A percentile compares a stretch with the other conserved stretches of the same genome.
Conservation (phyloP, 2,797 vertebrate species). For the Eulemur mongoz region DNA sequence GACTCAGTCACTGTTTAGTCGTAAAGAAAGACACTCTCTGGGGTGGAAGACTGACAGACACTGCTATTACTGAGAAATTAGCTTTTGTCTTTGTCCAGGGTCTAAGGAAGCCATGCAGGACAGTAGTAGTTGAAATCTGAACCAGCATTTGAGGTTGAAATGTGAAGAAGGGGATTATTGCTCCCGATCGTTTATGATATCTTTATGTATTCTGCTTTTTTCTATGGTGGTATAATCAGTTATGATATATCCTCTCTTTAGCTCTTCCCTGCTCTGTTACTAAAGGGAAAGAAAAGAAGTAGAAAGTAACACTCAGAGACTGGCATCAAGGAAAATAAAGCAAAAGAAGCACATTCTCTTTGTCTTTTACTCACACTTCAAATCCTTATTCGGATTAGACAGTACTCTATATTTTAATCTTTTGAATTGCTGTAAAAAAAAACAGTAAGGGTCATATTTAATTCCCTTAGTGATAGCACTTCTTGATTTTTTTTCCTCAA, state of each 20-base stretch:
- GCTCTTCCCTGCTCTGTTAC: background rate
- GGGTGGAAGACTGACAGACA: slow-evolving; percentile 34
- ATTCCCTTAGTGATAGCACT: background rate
- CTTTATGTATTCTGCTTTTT: background rate
- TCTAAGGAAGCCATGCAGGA: background rate
- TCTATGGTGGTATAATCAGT: background rate
- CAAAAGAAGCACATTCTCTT: background rate
- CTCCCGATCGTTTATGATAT: background rate
- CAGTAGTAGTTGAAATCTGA: background rate
- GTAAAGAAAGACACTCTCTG: slow-evolving; percentile 30
- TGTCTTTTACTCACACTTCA: background rate
- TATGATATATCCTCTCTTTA: background rate
- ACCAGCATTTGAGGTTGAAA: background rate
- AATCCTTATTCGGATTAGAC: background rate
- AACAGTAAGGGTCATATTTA: background rate
- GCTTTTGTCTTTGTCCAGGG: background rate
- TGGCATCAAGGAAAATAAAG: background rate
- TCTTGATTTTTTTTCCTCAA: background rate
- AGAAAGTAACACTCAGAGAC: background rate
- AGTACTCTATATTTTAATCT: background rate
- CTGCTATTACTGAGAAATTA: background rate
- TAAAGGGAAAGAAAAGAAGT: background rate
- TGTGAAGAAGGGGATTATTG: background rate
- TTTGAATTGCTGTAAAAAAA: background rate
- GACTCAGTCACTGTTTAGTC: slow-evolving; percentile 39